Evolutionary conservation across 23 tunicate genomes (phyloP), one percentile per base, ranked within the genome.

Genomic region (Corella eumyota): DNA sequence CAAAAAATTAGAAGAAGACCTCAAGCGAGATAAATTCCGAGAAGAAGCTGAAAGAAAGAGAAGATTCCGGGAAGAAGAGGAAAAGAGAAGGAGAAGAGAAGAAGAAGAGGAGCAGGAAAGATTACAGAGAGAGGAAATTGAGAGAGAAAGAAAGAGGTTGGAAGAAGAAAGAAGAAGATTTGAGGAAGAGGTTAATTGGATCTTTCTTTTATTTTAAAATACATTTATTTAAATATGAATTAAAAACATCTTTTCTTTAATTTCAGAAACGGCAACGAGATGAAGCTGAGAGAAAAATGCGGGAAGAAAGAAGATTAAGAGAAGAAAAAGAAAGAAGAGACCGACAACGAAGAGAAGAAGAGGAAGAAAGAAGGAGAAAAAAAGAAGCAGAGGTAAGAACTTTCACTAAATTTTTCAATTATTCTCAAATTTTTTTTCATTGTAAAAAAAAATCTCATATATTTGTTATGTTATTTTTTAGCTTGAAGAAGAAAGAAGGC

Each of bases 121-220:
- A 33, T 6, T 69, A 7, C 27, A 79, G 63, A 36, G 64, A 72
- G 64, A 61, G 60, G 91, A 81, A 28, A 48, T 81, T 25, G 80
- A 74, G 37, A 69, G 67, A 30, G 91, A 81, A 58, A 59, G 65
- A 40, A 81, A 73, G 65, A 57, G 68, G 29, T 36, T 73, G 37
- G 97, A 80, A 50, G 79, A 85, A 35, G 97, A 80, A 47, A 58
- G 77, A 50, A 65, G 69, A 29, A 49, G 67, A 26, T 52, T 71
- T 19, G 96, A 88, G 65, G 88, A 78, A 46, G 96, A 88, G 83
- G 96, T 79, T 6, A 19, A n/a, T 9, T 7, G 20, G 57, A 51
- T 11, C 20, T 25, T 51, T 51, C 6, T 51, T 51, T 11, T 6
- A 5, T 51, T 51, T 51, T 51, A 27, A 27, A n/a, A n/a, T 51